Percentiles rank a stretch among this genome's conserved stretches.
Evolutionary conservation across 2,113 vertebrate genomes (phyloP).

Genomic region (Typhlomys cinereus): DNA sequence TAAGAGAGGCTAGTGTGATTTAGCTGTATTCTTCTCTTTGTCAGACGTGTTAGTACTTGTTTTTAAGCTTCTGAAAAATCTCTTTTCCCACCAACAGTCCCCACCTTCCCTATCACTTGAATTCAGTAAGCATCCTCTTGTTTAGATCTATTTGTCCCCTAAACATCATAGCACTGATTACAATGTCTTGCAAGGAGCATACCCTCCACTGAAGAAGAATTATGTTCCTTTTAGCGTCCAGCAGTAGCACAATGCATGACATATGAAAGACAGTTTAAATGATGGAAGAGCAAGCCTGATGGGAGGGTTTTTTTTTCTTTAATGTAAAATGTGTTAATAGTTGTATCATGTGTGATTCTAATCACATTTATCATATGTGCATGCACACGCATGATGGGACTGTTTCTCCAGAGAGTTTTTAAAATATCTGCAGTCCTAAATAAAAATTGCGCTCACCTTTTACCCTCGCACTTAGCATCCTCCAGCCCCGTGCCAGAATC

Average conservation of each 20-base stretch:
- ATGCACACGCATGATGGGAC: not conserved
- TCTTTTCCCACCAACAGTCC: not conserved
- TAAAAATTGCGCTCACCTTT: not conserved
- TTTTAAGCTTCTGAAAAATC: slow-evolving; percentile 36
- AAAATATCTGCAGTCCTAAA: not conserved
- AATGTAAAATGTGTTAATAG: not conserved
- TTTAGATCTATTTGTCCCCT: not conserved
- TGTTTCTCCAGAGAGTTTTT: slow-evolving; percentile 31
- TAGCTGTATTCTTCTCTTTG: not conserved
- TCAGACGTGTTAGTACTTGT: not conserved
- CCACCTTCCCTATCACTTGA: not conserved
- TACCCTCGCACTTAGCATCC: not conserved
- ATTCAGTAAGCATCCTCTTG: not conserved
- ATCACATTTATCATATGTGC: too few species aligned
- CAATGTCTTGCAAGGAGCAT: not conserved
- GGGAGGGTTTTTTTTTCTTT: slow-evolving; percentile 1
- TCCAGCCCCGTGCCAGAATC: not conserved
- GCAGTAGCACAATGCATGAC: not conserved
- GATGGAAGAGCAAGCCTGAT: slow-evolving; percentile 23
- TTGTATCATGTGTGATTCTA: slow-evolving; percentile 17
- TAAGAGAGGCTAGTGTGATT: not conserved
- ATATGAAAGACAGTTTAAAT: not conserved
- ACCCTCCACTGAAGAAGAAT: not conserved
- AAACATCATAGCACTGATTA: not conserved
- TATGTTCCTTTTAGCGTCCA: slow-evolving; percentile 1